A percentile compares a stretch with the other conserved stretches of the same genome.
Conservation (phyloP, 2,888 invertebrate genomes). For the Eristalis tenax region DNA sequence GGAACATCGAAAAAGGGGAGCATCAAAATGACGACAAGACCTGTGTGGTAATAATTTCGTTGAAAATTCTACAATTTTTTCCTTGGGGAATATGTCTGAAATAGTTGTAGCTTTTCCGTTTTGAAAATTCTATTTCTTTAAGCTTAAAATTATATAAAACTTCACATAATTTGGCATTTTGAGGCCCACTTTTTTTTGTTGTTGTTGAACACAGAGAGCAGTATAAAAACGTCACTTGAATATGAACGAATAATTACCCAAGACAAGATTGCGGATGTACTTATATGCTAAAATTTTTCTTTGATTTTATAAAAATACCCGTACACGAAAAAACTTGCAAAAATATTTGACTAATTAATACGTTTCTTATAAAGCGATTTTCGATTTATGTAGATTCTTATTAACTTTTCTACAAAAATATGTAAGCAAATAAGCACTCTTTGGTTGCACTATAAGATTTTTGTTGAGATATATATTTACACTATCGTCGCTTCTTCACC, state of each 20-base stretch:
- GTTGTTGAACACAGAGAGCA: neutral
- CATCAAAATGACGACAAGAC: slow-evolving; percentile 40
- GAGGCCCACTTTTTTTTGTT: neutral
- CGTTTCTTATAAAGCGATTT: neutral
- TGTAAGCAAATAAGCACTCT: slow-evolving; percentile 20
- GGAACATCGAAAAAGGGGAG: slow-evolving; percentile 25
- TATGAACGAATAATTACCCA: slow-evolving; percentile 18
- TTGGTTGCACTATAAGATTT: slow-evolving; percentile 20
- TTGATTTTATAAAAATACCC: slow-evolving; percentile 25
- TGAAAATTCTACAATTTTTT: slow-evolving; percentile 21
- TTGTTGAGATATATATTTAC: slow-evolving; percentile 14
- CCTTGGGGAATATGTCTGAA: neutral
- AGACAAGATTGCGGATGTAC: neutral
- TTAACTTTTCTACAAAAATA: slow-evolving; percentile 11
- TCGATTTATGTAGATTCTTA: neutral
- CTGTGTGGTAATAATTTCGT: neutral
- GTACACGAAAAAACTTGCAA: slow-evolving; percentile 17
- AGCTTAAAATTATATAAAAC: neutral
- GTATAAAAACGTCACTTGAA: neutral
- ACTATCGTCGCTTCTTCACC: neutral
- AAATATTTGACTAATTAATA: neutral
- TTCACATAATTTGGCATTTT: slow-evolving; percentile 16
- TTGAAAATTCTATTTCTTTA: neutral
- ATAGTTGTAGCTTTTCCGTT: slow-evolving; percentile 4
- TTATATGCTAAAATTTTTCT: neutral